Evolutionary conservation across 2,888 invertebrate genomes (phyloP), one percentile per base, ranked within the genome.

Genomic region (Vandiemenella viatica): DNA sequence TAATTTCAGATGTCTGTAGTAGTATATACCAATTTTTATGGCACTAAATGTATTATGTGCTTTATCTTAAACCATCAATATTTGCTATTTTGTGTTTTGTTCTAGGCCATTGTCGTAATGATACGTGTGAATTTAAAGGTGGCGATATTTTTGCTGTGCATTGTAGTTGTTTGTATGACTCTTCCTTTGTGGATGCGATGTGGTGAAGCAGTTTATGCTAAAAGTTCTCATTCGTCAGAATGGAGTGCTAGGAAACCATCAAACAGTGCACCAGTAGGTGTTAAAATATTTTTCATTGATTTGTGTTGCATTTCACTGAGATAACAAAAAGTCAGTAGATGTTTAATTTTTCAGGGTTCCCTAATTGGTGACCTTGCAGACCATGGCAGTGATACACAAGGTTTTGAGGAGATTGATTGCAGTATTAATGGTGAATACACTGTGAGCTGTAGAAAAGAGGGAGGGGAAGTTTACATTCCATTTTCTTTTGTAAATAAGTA

Each of bases 401-500:
- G 68, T 44, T 67, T 70, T 52, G 79, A 80, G 61, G 82, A 83
- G 61, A 83, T 89, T 58, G 86, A 87, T 62, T 93, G 93, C 64
- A 71, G 79, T 55, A 91, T 93, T 62, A 92, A 93, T 68, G 88
- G 85, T 46, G 88, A 89, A 61, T 85, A 84, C 63, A 77, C 79
- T 4, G 75, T 89, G 57, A 75, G 77, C 38, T 90, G 91, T 64
- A 77, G 81, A 48, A 77, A 80, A 46, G 85, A 87, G 62, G 77
- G 77, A n/a, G 81, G 82, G 58, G 90, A 92, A 68, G 83, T 95
- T 22, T 93, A 81, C 65, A 69, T 95, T 59, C 95, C 95, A 18
- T 95, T 93, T 69, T 83, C 87, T 42, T 92, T 95, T 64, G 73
- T 95, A 58, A 83, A 85, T 61, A 89, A 85, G 65, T 93, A 95